Evolutionary conservation across 2,113 vertebrate species (phyloP).

Genomic region (Rhinopomastus cyanomelas): DNA sequence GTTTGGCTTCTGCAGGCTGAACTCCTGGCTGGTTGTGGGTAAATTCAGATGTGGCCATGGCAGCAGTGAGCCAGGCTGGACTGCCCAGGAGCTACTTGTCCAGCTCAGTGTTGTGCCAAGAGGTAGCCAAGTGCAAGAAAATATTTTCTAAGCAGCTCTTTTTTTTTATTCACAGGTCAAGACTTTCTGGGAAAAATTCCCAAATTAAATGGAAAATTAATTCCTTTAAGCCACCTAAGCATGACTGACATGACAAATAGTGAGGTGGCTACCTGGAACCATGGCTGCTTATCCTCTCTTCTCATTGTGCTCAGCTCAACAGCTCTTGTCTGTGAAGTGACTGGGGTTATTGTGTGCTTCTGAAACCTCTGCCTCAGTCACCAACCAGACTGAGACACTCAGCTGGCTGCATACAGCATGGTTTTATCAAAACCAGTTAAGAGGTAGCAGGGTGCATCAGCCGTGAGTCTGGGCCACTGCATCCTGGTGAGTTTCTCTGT

Average conservation of each 20-base stretch:
- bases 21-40: not conserved
- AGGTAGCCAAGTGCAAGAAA: not conserved
- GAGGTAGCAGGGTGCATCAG: not conserved
- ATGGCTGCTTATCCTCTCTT: not conserved
- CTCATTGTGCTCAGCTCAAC: not conserved
- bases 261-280: not conserved
- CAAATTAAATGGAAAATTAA: not conserved
- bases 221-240: not conserved
- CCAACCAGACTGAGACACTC: not conserved
- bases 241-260: not conserved
- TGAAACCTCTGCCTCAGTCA: not conserved
- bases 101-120: not conserved
- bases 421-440: not conserved
- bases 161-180: not conserved
- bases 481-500: not conserved
- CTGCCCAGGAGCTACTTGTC: not conserved
- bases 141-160: not conserved
- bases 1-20: not conserved
- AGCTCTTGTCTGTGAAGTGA: not conserved
- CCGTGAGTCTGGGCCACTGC: not conserved
- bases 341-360: not conserved
- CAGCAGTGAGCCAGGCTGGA: not conserved
- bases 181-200: conserved; percentile 4
- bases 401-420: not conserved
- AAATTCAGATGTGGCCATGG: not conserved